Evolutionary conservation across 2,113 vertebrate species (phyloP).

Genomic region (Chaetodon auriga): DNA sequence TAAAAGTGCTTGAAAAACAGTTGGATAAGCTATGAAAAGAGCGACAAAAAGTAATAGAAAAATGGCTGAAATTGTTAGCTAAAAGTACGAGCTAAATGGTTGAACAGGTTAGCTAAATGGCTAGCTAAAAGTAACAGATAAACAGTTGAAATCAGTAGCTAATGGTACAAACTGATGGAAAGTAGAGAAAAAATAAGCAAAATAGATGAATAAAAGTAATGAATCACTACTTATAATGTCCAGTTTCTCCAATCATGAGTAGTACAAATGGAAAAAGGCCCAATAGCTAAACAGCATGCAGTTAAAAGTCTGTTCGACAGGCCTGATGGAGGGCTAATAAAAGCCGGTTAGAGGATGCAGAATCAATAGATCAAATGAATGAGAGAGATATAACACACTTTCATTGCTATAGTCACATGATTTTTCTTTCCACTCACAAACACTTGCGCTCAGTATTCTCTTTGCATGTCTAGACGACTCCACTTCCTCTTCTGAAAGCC

Average conservation of each 20-base stretch:
- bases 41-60: too few species aligned
- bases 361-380: neutral
- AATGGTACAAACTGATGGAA: too few species aligned
- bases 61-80: neutral
- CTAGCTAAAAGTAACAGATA: too few species aligned
- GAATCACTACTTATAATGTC: neutral
- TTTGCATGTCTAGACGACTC: slow-evolving; percentile 21
- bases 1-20: too few species aligned
- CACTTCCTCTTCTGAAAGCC: slow-evolving; percentile 59
- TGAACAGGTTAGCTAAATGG: too few species aligned
- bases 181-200: too few species aligned
- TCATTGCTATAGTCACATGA: neutral
- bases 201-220: neutral
- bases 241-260: neutral
- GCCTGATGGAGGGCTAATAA: too few species aligned
- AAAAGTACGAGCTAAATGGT: too few species aligned
- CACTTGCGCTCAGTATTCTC: neutral
- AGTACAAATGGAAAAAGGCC: neutral
- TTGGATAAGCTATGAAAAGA: too few species aligned
- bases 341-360: neutral
- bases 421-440: neutral
- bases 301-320: neutral
- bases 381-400: neutral
- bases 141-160: too few species aligned
- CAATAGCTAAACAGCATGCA: neutral